Base-by-base conservation (phyloP, 2,113 vertebrate species). In the Sialia sialis region DNA sequence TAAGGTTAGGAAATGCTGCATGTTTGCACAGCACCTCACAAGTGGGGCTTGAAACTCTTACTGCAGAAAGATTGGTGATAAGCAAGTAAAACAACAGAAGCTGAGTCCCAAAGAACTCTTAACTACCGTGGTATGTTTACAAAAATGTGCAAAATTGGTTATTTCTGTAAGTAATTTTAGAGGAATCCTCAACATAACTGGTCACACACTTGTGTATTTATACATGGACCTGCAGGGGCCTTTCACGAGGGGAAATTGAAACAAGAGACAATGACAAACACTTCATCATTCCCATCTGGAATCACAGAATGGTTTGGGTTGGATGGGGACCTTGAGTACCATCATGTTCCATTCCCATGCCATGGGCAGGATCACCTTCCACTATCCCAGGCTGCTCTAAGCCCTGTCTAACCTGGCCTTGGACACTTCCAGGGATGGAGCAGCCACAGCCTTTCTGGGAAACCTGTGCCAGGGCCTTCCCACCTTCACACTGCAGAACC, bases 211-310 rank as follows among this genome's bases (percentile, higher is more conserved):
- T 9, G 3, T 22, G 48, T 30, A 10, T 13, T 38, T n/a, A 36
- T 0, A 43, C 16, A 13, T 0, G 4, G 2, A 25, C 38, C 20
- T 7, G 16, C n/a, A 12, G 21, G 4, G 3, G 4, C 43, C 39
- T 52, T 43, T 51, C 36, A 46, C 7, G 6, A 7, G 15, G 10
- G 32, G 22, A 20, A 18, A 46, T 23, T 58, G 34, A 51, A 38
- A 25, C 18, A 34, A 15, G 12, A 46, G 32, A 60, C 39, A 60
- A 68, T 0, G 10, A 68, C 25, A 75, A 69, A 32, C 30, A 55
- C 26, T 62, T 83, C 20, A 34, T 20, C 55, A 69, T 23, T 69
- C 41, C 15, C 34, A 22, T 7, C 4, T 9, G 54, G 46, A 82
- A 75, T 34, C 32, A 46, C 13, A 68, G 39, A 60, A 60, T 4